Conservation (phyloP, 1,140 invertebrate genomes). For the Delia radicum region DNA sequence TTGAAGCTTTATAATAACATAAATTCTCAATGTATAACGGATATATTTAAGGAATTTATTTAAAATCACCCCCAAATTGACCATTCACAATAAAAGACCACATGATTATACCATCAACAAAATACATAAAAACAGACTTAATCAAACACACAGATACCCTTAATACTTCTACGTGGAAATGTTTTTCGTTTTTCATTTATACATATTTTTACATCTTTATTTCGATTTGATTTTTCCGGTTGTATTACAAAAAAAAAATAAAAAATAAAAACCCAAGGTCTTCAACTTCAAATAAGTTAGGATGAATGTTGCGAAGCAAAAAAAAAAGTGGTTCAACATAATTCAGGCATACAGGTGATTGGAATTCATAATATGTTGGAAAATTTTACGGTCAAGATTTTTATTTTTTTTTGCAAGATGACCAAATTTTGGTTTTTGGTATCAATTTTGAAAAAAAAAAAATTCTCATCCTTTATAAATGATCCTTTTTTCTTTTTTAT, state of each 20-base stretch:
- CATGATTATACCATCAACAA: background rate
- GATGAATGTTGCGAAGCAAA: too few relatives aligned
- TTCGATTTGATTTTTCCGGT: conserved; percentile 1
- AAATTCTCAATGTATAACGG: background rate
- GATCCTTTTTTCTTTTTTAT: background rate
- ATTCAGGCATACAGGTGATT: background rate
- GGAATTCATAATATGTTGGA: conserved; percentile 2
- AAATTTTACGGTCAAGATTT: conserved; percentile 14
- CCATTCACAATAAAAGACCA: background rate
- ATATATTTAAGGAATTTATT: background rate
- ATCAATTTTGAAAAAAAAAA: background rate
- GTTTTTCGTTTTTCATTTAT: background rate
- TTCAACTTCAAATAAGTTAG: too few relatives aligned
- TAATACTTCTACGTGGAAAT: background rate
- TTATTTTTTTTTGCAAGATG: conserved; percentile 8
- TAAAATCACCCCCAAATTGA: background rate
- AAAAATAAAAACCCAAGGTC: too few relatives aligned
- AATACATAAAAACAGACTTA: too few relatives aligned
- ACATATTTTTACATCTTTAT: background rate
- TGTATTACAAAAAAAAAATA: background rate
- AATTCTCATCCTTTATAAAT: too few relatives aligned
- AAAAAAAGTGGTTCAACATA: too few relatives aligned
- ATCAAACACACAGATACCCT: too few relatives aligned
- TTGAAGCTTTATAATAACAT: background rate
- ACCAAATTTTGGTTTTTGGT: background rate